Percentiles rank a stretch among this genome's conserved stretches.
phyloP scores from a whole-genome alignment of 2,888 invertebrate genomes.

The Cyrtodaria siliqua region DNA sequence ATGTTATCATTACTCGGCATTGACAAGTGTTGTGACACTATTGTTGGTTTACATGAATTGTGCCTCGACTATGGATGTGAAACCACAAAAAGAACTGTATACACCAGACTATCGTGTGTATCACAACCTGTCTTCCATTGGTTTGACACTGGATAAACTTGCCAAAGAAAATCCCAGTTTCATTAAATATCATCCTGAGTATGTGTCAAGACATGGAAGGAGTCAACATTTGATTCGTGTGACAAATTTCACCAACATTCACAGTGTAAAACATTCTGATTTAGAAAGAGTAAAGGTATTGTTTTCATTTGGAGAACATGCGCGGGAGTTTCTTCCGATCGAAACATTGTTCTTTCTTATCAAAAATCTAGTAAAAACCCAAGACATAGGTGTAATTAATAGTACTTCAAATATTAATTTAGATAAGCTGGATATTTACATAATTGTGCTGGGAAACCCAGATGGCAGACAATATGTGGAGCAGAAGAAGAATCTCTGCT shows the following conservation, averaged over 20 bases:
- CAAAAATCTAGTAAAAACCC: slow-evolving; percentile 61
- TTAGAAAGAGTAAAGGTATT: slow-evolving; percentile 75
- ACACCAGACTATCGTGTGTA: slow-evolving; percentile 80
- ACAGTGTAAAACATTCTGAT: neutral
- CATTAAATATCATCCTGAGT: slow-evolving; percentile 68
- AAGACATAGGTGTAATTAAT: neutral
- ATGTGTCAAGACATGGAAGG: slow-evolving; percentile 68
- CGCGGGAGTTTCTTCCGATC: slow-evolving; percentile 83
- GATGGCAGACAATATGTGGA: slow-evolving; percentile 82
- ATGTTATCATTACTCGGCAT: too few relatives aligned
- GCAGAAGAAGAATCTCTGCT: slow-evolving; percentile 80
- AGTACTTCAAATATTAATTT: slow-evolving; percentile 55
- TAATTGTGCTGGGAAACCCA: slow-evolving; percentile 82
- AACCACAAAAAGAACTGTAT: slow-evolving; percentile 80
- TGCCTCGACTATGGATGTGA: slow-evolving; percentile 70
- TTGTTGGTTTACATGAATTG: neutral
- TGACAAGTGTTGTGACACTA: neutral
- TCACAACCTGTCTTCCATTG: slow-evolving; percentile 74
- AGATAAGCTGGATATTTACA: slow-evolving; percentile 77
- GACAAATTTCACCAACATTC: slow-evolving; percentile 76
- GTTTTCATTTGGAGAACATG: slow-evolving; percentile 84
- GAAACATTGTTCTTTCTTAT: slow-evolving; percentile 81
- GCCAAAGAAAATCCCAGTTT: slow-evolving; percentile 66
- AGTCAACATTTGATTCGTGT: slow-evolving; percentile 77
- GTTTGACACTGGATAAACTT: slow-evolving; percentile 65